Conservation (phyloP, 2,888 invertebrate species). For the Siphonodentalium dalli region DNA sequence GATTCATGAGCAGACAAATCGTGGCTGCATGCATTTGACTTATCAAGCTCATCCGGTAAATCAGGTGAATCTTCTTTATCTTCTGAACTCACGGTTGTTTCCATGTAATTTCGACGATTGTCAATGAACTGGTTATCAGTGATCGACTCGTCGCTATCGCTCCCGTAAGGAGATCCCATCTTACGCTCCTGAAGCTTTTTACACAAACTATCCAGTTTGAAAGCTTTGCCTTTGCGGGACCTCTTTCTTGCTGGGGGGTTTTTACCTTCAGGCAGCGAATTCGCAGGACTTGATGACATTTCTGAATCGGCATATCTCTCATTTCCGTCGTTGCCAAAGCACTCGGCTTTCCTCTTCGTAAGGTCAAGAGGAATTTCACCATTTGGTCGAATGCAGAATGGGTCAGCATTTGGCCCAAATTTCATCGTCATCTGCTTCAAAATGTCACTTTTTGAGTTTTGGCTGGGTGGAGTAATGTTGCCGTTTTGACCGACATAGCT, state of each 20-base stretch:
- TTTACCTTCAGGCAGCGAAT: constrained; percentile 53
- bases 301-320: constrained; percentile 26
- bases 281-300: constrained; percentile 31
- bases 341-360: constrained; percentile 43
- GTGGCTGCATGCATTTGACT: too few species aligned
- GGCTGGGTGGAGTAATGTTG: constrained; percentile 22
- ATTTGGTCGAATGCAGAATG: too few species aligned
- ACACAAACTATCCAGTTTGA: constrained; percentile 74
- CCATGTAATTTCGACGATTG: constrained; percentile 2
- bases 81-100: too few species aligned
- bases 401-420: constrained; percentile 36
- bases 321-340: background rate
- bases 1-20: too few species aligned
- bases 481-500: constrained; percentile 31
- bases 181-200: constrained; percentile 56
- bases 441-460: constrained; percentile 43
- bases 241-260: constrained; percentile 69
- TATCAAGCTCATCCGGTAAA: too few species aligned
- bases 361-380: constrained; percentile 54
- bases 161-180: constrained; percentile 9
- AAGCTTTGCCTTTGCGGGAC: constrained; percentile 85
- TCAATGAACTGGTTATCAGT: constrained; percentile 12
- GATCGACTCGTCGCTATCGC: constrained; percentile 23
- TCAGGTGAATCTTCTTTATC: too few species aligned
- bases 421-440: constrained; percentile 55